Percentiles rank a stretch among this genome's conserved stretches.
Conservation (phyloP, 2,797 vertebrate genomes). For the Gymnothorax javanicus region DNA sequence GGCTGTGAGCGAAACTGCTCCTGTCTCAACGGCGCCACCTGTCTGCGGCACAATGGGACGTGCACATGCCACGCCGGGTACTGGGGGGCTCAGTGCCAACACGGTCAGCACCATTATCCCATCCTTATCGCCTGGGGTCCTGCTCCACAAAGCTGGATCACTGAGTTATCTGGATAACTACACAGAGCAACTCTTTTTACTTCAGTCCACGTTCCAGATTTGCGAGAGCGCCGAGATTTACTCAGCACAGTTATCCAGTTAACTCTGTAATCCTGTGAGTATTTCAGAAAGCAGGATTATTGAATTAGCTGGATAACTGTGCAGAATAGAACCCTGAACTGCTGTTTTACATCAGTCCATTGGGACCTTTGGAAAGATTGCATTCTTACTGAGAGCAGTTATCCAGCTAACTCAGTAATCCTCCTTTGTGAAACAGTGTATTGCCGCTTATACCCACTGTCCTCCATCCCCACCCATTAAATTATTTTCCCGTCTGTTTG, state of each 20-base stretch:
- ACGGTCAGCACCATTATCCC: constrained; percentile 67
- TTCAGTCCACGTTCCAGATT: no score
- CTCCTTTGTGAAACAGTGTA: background rate
- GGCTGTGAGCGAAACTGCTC: constrained; percentile 78
- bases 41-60: constrained; percentile 74
- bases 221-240: no score
- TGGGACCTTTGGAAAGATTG: background rate
- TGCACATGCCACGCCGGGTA: constrained; percentile 83
- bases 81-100: constrained; percentile 83
- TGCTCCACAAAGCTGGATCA: no score
- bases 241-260: no score
- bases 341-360: no score
- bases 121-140: no score
- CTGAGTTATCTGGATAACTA: no score
- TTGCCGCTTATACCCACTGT: background rate
- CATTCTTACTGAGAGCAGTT: background rate
- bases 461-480: background rate
- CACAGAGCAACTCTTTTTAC: no score
- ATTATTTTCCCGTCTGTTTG: background rate
- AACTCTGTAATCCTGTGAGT: no score
- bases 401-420: background rate
- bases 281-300: no score
- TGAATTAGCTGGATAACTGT: no score
- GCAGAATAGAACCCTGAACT: no score
- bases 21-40: constrained; percentile 85